Conservation (phyloP, 2,888 invertebrate species). For the Horisme vitalbata region DNA sequence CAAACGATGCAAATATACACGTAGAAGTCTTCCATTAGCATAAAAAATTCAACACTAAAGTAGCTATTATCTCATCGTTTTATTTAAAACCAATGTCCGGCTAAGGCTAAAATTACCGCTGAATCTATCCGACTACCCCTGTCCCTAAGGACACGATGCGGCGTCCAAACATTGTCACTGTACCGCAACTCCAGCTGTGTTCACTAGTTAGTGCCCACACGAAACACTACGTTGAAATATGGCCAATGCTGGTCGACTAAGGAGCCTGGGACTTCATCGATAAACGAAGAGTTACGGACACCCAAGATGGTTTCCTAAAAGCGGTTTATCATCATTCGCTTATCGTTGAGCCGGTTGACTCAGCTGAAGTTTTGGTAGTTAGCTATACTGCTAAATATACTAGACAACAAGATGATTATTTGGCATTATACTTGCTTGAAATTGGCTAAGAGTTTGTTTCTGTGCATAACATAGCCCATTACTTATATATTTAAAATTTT, state of each 20-base stretch:
- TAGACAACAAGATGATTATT: no score
- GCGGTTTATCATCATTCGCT: background rate
- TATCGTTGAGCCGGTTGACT: background rate
- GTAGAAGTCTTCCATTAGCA: no score
- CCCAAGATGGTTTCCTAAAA: slow-evolving; percentile 3
- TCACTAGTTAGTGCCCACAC: slow-evolving; percentile 68
- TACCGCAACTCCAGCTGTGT: slow-evolving; percentile 72
- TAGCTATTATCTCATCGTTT: no score
- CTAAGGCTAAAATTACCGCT: background rate
- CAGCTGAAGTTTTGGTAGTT: no score
- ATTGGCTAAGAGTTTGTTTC: no score
- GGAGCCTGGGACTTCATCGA: slow-evolving; percentile 42
- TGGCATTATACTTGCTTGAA: no score
- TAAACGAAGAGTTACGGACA: slow-evolving; percentile 33
- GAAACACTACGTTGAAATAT: slow-evolving; percentile 64
- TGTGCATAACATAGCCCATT: no score
- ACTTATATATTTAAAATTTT: no score
- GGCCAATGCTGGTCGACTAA: slow-evolving; percentile 44
- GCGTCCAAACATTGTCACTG: slow-evolving; percentile 71
- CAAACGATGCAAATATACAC: no score
- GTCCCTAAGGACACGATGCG: slow-evolving; percentile 44
- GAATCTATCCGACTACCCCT: background rate
- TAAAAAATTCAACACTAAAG: no score
- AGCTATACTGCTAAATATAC: no score
- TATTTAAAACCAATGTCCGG: background rate